These are phyloP conservation scores for Sorex maritimensis DNA, from an alignment of 2,797 vertebrate genomes.

Conservation along the genomic window DNA sequence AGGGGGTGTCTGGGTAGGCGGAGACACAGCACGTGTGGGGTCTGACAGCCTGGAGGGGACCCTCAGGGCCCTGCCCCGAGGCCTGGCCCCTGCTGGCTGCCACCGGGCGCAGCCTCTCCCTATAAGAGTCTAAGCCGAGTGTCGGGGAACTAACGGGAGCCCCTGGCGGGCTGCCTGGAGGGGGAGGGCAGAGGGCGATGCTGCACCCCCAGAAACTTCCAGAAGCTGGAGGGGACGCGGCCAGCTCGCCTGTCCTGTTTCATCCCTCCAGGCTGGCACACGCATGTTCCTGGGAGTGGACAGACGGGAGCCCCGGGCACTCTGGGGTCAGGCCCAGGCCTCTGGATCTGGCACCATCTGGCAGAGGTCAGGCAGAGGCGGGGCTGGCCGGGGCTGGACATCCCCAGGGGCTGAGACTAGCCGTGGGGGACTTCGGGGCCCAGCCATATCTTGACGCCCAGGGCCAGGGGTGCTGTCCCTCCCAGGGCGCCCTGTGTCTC, in stretches of 20 bases:
- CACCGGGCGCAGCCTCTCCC: not conserved
- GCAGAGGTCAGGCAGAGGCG: too few relatives aligned
- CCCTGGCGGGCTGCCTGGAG: not conserved
- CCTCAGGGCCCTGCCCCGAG: not conserved
- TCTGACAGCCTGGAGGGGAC: not conserved
- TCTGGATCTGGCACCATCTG: too few relatives aligned
- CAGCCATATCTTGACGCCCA: not conserved
- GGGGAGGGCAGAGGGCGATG: not conserved
- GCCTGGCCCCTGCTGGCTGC: not conserved
- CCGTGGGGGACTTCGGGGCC: too few relatives aligned
- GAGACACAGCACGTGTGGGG: not conserved
- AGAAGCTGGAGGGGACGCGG: not conserved
- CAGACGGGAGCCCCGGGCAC: not conserved
- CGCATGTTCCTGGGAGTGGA: slow-evolving; percentile 28
- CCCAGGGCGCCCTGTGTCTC: too few relatives aligned
- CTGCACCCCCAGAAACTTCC: not conserved
- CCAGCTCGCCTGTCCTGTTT: not conserved
- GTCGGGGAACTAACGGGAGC: slow-evolving; percentile 28
- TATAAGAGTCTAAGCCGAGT: slow-evolving; percentile 27
- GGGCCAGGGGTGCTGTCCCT: not conserved
- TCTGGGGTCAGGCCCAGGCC: not conserved
- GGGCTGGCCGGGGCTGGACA: too few relatives aligned
- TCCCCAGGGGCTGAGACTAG: too few relatives aligned
- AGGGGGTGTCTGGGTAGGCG: not conserved
- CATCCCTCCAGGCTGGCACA: not conserved